These are phyloP conservation scores for Chrysomallon squamiferum DNA, from an alignment of 1,140 invertebrate genomes.

Conservation along the genomic window DNA sequence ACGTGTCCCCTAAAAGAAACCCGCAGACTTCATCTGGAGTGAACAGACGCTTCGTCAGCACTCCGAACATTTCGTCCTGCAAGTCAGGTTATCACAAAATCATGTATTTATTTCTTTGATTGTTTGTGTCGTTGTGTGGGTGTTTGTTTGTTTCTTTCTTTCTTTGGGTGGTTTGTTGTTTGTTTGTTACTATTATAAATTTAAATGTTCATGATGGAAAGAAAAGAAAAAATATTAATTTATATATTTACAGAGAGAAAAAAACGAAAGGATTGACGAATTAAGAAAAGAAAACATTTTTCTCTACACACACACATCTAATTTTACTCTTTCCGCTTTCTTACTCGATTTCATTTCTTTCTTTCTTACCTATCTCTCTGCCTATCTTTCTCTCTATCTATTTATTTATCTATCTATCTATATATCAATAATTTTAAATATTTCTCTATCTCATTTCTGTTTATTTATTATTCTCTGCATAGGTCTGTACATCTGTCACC, in stretches of 20 bases:
- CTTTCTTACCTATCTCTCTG: too few relatives aligned
- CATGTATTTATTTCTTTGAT: too few relatives aligned
- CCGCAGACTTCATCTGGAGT: conserved; percentile 46
- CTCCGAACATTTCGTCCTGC: conserved; percentile 43
- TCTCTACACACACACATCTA: too few relatives aligned
- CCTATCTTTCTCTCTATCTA: too few relatives aligned
- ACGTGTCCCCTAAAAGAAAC: conserved; percentile 29
- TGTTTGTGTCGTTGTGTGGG: neutral
- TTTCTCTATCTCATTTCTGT: too few relatives aligned
- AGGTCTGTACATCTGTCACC: too few relatives aligned
- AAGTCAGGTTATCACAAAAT: neutral
- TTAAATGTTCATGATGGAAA: neutral
- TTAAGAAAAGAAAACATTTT: too few relatives aligned
- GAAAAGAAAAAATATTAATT: neutral
- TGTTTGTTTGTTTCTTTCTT: neutral
- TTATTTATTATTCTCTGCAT: too few relatives aligned
- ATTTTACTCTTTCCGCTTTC: too few relatives aligned
- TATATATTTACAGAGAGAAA: neutral
- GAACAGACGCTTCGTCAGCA: conserved; percentile 24
- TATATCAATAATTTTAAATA: too few relatives aligned
- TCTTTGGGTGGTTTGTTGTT: neutral
- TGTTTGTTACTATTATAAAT: neutral
- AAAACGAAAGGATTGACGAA: neutral
- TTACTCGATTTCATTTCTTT: too few relatives aligned
- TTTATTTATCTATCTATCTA: too few relatives aligned